These are phyloP conservation scores for Sorex maritimensis DNA, from an alignment of 2,797 vertebrate species.

Conservation along the genomic window DNA sequence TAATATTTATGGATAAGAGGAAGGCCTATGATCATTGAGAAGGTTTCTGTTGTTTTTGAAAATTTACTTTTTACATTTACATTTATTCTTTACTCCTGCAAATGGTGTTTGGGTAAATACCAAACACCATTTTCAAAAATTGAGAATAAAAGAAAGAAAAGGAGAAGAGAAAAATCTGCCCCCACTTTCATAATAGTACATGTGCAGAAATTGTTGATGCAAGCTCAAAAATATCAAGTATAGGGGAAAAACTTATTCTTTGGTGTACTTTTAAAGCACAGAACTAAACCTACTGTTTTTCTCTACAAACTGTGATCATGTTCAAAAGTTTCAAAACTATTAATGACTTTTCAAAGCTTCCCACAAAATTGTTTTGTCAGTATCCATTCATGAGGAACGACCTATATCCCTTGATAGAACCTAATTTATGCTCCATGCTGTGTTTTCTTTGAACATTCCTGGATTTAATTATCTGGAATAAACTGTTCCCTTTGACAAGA, in stretches of 20 bases:
- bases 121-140: not conserved
- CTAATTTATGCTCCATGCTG: constrained; percentile 74
- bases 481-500: constrained; percentile 78
- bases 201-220: not conserved
- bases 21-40: not conserved
- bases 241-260: constrained; percentile 1
- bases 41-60: not conserved
- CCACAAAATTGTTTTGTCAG: constrained; percentile 79
- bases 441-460: constrained; percentile 77
- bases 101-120: not conserved
- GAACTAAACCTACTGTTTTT: constrained; percentile 2
- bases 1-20: not conserved
- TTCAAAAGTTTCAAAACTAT: constrained; percentile 71
- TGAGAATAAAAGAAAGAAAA: no score
- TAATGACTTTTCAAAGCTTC: constrained; percentile 75
- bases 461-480: constrained; percentile 85
- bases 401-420: constrained; percentile 75
- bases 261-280: constrained; percentile 53
- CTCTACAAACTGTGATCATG: constrained; percentile 52
- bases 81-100: not conserved
- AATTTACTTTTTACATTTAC: constrained; percentile 22
- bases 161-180: not conserved
- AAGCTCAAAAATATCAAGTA: not conserved
- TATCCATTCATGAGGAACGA: constrained; percentile 75
- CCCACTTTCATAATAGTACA: not conserved